Evolutionary conservation across 2,888 invertebrate genomes (phyloP), one percentile per base, ranked within the genome.

Genomic region (Drosophila ustulata): DNA sequence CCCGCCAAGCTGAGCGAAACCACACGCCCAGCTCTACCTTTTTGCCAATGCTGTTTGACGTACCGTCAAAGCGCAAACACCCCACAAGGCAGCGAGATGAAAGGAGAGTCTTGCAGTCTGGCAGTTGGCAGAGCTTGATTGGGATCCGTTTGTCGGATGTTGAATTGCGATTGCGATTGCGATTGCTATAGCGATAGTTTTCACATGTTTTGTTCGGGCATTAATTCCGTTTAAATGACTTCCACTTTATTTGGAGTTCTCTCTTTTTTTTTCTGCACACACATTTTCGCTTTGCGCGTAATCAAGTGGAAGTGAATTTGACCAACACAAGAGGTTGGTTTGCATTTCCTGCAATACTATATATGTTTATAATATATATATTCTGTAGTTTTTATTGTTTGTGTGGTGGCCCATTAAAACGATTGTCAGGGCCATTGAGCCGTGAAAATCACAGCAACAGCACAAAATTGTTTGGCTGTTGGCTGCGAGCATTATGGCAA

Each of bases 231-330:
- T 82, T 80, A 90, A 89, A 80, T 90, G 90, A 75, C 75, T 89
- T 86, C 77, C 68, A 79, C 80, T 80, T 75, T 78, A 74, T 74
- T 41, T 18, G 13, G 52, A 9, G 18, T 18, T 30, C 7, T 30
- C 7, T 63, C 49, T 28, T 13, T 6, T 56, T 64, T 61, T 53
- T 61, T 46, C 52, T 53, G 75, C 61, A 70, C 75, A 75, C 75
- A 76, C 68, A 77, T 72, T 79, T 66, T 72, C 75, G 78, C 73
- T 72, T 78, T 80, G 80, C 64, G 63, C 66, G 75, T 80, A 90
- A 83, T 90, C 84, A 85, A 90, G 78, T 87, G 90, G 90, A 90
- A 90, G 70, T 86, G 82, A 89, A 86, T 90, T 88, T 90, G 90
- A 89, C 90, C 90, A 90, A 90, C 90, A 90, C 88, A 81, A 85